phyloP scores from a whole-genome alignment of 2,888 invertebrate species.

The Leptothorax acervorum region DNA sequence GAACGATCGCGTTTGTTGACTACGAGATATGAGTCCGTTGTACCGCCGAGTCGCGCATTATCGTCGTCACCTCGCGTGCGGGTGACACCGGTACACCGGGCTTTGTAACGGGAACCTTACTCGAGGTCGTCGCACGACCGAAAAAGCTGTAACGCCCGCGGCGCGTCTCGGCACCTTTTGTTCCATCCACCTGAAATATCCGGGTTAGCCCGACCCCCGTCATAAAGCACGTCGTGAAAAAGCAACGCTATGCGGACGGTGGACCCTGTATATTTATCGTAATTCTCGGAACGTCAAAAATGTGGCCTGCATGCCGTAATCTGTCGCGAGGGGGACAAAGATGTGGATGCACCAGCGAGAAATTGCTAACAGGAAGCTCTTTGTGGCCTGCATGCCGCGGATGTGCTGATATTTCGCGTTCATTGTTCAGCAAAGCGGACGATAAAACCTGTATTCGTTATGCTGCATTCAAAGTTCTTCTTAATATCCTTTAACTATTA shows the following conservation, averaged over 20 bases:
- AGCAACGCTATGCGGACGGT: no score
- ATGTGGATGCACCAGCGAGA: neutral
- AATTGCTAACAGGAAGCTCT: constrained; percentile 26
- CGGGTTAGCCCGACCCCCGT: neutral
- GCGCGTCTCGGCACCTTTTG: neutral
- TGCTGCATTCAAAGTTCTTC: neutral
- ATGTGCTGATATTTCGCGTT: constrained; percentile 20
- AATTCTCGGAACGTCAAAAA: neutral
- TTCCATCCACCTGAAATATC: neutral
- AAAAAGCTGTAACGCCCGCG: neutral
- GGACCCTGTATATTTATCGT: neutral
- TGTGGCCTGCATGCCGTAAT: neutral
- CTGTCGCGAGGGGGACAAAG: constrained; percentile 12
- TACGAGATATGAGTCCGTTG: neutral
- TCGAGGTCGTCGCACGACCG: constrained; percentile 32
- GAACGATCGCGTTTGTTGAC: neutral
- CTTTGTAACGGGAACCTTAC: constrained; percentile 26
- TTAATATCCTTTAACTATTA: neutral
- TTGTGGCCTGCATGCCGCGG: neutral
- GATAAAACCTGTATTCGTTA: neutral
- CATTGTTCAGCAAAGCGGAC: neutral
- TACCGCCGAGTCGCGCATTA: constrained; percentile 1
- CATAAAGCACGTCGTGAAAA: neutral
- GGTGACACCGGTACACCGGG: constrained; percentile 7
- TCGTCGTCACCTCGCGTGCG: constrained; percentile 25